Base-by-base conservation (phyloP, 23 tunicate species). In the Ciona savignyi region DNA sequence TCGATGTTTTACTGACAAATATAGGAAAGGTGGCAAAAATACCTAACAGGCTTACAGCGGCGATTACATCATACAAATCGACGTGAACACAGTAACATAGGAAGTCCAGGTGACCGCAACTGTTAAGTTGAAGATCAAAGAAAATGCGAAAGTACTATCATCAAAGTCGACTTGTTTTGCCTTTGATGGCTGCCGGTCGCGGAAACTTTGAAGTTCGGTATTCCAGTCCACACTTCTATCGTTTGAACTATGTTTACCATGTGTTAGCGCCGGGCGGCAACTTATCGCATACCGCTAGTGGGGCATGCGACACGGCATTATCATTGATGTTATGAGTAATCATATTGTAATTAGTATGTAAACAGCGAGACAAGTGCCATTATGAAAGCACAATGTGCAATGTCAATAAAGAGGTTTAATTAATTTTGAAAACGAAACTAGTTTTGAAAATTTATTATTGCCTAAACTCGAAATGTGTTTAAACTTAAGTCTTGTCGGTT, bases 181-280 rank as follows among this genome's bases (percentile, higher is more conserved):
- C 56, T 42, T 42, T 42, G 56, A 42, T 42, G 56, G 56, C 56
- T 9, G 56, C 56, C n/a, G n/a, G n/a, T n/a, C n/a, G n/a, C n/a
- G n/a, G n/a, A n/a, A n/a, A 42, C 56, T 42, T 42, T 42, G 56
- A 42, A 42, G 56, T 42, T n/a, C n/a, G n/a, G n/a, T n/a, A n/a
- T n/a, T n/a, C n/a, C n/a, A n/a, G n/a, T n/a, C n/a, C n/a, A n/a
- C n/a, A n/a, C n/a, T n/a, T n/a, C n/a, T n/a, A n/a, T n/a, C n/a
- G n/a, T n/a, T n/a, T n/a, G n/a, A n/a, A n/a, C n/a, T n/a, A n/a
- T n/a, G n/a, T n/a, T n/a, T n/a, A n/a, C n/a, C n/a, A n/a, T 42
- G 56, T 42, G 56, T 42, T 42, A 6, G 56, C 56, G 56, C 11
- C 56, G 9, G 56, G 56, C n/a, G n/a, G n/a, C n/a, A n/a, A n/a